Conservation (phyloP, 2,888 invertebrate genomes). For the Ommatoiulus sabulosus region DNA sequence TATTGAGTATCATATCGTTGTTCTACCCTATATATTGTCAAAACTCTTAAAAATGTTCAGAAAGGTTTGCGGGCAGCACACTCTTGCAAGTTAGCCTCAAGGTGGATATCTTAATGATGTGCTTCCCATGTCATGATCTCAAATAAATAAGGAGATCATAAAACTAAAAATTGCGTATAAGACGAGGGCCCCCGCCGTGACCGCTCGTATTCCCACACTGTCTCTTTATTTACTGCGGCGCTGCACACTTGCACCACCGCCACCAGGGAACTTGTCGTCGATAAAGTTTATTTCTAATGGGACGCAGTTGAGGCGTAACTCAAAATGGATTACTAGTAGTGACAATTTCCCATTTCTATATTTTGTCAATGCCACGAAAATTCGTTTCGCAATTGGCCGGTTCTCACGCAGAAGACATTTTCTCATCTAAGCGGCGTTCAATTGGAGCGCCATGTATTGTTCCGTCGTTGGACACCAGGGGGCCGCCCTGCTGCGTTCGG, state of each 20-base stretch:
- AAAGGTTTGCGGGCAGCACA: not conserved
- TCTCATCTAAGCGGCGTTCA: not conserved
- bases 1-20: not conserved
- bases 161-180: not conserved
- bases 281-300: not conserved
- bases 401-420: not conserved
- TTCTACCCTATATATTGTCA: not conserved
- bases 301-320: not conserved
- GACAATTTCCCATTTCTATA: not conserved
- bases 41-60: not conserved
- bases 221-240: not conserved
- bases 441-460: not conserved
- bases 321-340: not conserved
- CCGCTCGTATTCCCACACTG: not conserved
- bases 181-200: not conserved
- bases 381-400: not conserved
- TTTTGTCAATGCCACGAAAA: not conserved
- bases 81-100: not conserved
- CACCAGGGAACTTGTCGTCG: slow-evolving; percentile 30
- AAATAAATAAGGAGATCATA: slow-evolving; percentile 30
- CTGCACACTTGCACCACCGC: not conserved
- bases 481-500: not conserved
- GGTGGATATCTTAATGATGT: not conserved
- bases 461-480: not conserved
- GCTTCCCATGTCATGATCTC: slow-evolving; percentile 41